These are phyloP conservation scores for Hyposmocoma kahamanoa DNA, from an alignment of 1,140 invertebrate species.

Conservation along the genomic window DNA sequence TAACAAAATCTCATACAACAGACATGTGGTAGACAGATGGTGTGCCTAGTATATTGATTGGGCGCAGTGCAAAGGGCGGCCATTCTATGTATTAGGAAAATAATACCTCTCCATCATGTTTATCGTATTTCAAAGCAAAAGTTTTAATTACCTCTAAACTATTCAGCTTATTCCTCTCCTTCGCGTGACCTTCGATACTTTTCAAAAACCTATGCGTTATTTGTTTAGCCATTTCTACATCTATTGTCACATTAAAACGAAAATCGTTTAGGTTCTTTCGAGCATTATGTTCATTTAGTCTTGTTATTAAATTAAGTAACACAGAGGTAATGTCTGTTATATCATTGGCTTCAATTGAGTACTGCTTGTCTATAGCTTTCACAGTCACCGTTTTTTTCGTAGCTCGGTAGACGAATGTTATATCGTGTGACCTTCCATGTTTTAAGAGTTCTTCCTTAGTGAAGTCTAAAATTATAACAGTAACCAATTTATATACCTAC, in stretches of 20 bases:
- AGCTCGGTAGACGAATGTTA: constrained; percentile 40
- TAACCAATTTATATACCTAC: too few relatives aligned
- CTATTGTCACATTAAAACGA: constrained; percentile 26
- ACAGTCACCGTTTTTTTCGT: constrained; percentile 39
- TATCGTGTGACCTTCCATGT: constrained; percentile 14
- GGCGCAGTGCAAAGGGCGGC: too few relatives aligned
- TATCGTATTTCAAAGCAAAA: too few relatives aligned
- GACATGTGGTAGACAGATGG: too few relatives aligned
- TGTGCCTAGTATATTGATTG: too few relatives aligned
- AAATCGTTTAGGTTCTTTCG: constrained; percentile 30
- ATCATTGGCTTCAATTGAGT: constrained; percentile 41
- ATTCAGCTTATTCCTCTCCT: constrained; percentile 46
- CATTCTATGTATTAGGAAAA: too few relatives aligned
- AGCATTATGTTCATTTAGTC: constrained; percentile 29
- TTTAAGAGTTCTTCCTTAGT: constrained; percentile 35
- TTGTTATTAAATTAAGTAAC: constrained; percentile 35
- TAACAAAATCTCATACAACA: too few relatives aligned
- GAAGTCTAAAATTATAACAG: constrained; percentile 33
- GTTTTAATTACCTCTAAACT: constrained; percentile 34
- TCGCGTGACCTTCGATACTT: constrained; percentile 51
- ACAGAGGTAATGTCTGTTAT: constrained; percentile 39
- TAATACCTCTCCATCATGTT: too few relatives aligned
- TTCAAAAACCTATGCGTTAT: constrained; percentile 49
- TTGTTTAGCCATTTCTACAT: constrained; percentile 34
- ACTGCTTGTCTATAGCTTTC: constrained; percentile 25